Percentiles rank a stretch among this genome's conserved stretches.
Evolutionary conservation across 2,888 invertebrate species (phyloP).

Genomic region (Apodemia mormo): DNA sequence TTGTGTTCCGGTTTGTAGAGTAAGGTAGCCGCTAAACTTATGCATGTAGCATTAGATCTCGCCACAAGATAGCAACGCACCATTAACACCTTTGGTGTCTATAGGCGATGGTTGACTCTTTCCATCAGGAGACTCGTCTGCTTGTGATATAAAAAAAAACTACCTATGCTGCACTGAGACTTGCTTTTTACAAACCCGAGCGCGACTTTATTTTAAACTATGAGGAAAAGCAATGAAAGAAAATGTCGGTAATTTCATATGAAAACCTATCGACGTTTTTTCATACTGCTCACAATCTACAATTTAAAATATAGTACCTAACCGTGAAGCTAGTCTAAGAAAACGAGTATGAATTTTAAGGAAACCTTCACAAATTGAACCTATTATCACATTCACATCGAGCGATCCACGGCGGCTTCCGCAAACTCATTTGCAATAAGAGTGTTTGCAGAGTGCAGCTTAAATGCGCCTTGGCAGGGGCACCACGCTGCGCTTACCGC

Average conservation of each 20-base stretch:
- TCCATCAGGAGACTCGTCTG: no score
- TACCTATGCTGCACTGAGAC: no score
- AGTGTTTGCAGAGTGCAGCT: slow-evolving; percentile 28
- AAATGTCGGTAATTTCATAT: background rate
- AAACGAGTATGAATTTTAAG: slow-evolving; percentile 21
- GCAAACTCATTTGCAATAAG: slow-evolving; percentile 37
- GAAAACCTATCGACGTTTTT: slow-evolving; percentile 6
- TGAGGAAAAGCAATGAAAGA: background rate
- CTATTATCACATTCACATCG: slow-evolving; percentile 24
- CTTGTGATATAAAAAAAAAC: no score
- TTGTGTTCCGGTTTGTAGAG: no score
- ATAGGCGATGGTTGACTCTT: no score
- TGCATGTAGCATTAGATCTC: no score
- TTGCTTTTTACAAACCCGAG: no score
- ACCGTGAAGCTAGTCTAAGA: slow-evolving; percentile 7
- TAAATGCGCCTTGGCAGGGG: slow-evolving; percentile 25
- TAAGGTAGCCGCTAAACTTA: no score
- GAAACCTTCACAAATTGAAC: slow-evolving; percentile 25
- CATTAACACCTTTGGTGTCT: no score
- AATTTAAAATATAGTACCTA: slow-evolving; percentile 16
- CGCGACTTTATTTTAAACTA: background rate
- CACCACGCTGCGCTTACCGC: slow-evolving; percentile 23
- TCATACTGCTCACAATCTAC: background rate
- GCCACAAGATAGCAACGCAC: no score
- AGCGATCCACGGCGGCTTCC: slow-evolving; percentile 24